Percentiles rank a stretch among this genome's conserved stretches.
Conservation (phyloP, 64 coral and sea anemone species). For the Stichodactyla mertensii region DNA sequence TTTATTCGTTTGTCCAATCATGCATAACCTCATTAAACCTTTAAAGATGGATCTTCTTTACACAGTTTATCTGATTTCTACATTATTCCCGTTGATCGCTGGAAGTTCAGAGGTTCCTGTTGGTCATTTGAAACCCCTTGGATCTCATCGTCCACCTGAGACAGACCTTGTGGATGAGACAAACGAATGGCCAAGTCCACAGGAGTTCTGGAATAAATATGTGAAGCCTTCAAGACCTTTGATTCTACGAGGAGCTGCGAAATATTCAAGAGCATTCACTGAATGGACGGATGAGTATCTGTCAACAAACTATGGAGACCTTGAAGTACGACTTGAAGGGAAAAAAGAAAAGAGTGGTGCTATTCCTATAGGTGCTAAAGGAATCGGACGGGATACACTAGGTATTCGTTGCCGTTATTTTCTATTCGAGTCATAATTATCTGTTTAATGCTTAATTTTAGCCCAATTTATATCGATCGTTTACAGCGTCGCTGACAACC, state of each 20-base stretch:
- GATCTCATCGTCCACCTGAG: conserved; percentile 66
- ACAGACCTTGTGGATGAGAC: conserved; percentile 67
- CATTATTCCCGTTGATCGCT: neutral
- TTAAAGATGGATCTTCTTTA: neutral
- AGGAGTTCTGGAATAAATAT: conserved; percentile 81
- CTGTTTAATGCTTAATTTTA: neutral
- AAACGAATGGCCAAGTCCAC: conserved; percentile 49
- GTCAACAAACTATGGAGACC: conserved; percentile 58
- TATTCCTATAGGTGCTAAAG: conserved; percentile 71
- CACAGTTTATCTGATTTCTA: neutral
- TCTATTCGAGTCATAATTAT: neutral
- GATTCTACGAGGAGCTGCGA: conserved; percentile 63
- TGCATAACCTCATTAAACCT: neutral
- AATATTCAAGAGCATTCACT: conserved; percentile 58
- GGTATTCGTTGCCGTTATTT: neutral
- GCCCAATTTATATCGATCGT: too few species aligned
- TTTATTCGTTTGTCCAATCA: neutral
- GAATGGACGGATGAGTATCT: conserved; percentile 75
- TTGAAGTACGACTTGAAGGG: conserved; percentile 75
- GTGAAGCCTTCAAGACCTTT: conserved; percentile 73
- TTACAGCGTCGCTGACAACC: too few species aligned
- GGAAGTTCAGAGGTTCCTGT: conserved; percentile 24
- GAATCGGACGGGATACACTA: conserved; percentile 75
- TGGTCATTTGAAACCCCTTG: conserved; percentile 75
- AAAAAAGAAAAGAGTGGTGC: conserved; percentile 76